Evolutionary conservation across 2,113 vertebrate genomes (phyloP).

Genomic region (Ondatra zibethicus): DNA sequence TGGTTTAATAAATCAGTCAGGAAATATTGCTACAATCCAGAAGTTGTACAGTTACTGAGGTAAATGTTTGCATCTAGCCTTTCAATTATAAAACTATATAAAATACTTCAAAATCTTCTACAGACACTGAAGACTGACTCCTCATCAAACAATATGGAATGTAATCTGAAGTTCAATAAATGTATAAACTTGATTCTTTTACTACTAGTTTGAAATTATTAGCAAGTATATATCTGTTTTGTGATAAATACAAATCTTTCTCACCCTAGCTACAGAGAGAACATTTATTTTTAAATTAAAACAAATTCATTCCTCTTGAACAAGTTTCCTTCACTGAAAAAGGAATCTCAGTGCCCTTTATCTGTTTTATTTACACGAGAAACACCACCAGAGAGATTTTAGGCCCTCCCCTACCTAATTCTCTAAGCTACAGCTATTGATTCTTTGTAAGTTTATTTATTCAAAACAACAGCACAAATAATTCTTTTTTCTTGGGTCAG

Average conservation of each 20-base stretch:
- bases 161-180: not conserved
- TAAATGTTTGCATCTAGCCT: not conserved
- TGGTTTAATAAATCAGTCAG: not conserved
- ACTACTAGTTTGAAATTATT: not conserved
- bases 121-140: not conserved
- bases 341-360: conserved; percentile 49
- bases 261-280: not conserved
- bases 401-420: conserved; percentile 62
- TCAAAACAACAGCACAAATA: conserved; percentile 81
- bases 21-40: not conserved
- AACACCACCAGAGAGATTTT: conserved; percentile 38
- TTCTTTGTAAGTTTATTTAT: conserved; percentile 83
- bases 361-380: conserved; percentile 73
- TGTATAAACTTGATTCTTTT: not conserved
- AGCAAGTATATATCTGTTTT: conserved; percentile 30
- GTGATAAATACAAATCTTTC: conserved; percentile 29
- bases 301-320: not conserved
- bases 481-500: conserved; percentile 80
- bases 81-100: not conserved
- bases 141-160: not conserved
- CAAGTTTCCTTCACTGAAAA: conserved; percentile 56
- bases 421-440: conserved; percentile 79
- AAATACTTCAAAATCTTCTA: not conserved
- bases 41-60: not conserved
- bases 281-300: conserved; percentile 53